A percentile compares a stretch with the other conserved stretches of the same genome.
Evolutionary conservation across 2,888 invertebrate species (phyloP).

Genomic region (Lamellibrachia columna): DNA sequence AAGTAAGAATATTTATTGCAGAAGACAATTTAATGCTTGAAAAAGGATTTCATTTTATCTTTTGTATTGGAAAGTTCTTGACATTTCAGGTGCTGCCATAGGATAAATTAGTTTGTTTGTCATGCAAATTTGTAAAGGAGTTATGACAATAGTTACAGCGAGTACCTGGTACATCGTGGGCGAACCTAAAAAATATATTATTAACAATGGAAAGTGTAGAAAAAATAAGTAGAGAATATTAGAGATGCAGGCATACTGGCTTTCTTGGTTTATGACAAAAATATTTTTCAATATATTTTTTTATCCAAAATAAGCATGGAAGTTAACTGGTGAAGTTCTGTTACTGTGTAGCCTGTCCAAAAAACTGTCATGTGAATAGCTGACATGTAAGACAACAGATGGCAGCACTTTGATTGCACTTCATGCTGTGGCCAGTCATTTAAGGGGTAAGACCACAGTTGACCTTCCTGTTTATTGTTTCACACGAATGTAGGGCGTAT

Average conservation of each 20-base stretch:
- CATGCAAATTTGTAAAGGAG: slow-evolving; percentile 10
- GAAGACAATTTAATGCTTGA: neutral
- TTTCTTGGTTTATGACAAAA: neutral
- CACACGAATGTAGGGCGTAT: no score
- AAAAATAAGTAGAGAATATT: neutral
- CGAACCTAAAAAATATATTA: neutral
- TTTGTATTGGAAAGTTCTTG: neutral
- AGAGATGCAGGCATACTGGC: neutral
- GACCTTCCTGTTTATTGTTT: no score
- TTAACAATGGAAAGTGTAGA: neutral
- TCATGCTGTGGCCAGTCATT: neutral
- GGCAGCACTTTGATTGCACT: neutral
- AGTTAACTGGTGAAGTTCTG: neutral
- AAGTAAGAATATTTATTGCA: neutral
- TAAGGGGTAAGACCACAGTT: no score
- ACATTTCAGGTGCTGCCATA: neutral
- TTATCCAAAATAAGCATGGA: neutral
- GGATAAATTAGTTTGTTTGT: neutral
- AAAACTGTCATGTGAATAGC: neutral
- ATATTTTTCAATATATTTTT: neutral
- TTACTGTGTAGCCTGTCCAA: neutral
- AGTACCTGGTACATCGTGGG: neutral
- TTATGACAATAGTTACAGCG: neutral
- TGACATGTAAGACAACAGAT: neutral
- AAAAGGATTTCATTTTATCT: neutral